Evolutionary conservation across 2,113 vertebrate genomes (phyloP), one percentile per base, ranked within the genome.

Genomic region (Scartelaos histophorus): DNA sequence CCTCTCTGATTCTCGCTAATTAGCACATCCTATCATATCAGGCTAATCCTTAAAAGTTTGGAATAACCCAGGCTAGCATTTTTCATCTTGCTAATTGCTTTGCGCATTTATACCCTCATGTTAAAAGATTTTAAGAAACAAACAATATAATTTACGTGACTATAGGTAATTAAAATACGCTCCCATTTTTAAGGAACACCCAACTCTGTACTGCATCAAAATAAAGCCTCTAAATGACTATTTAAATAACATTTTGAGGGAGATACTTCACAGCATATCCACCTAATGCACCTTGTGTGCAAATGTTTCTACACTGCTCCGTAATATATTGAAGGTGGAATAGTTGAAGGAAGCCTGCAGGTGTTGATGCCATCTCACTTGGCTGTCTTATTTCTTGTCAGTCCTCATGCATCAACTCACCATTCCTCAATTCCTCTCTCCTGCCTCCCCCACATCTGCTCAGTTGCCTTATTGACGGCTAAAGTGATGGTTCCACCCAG

Each of bases 401-500:
- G 70, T 25, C 13, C 29, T 24, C 16, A 15, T 70, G 70, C 71
- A 29, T 51, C 71, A 64, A 61, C 49, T 56, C 60, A 43, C 77
- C n/a, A 66, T 83, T 25, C 24, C 73, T 75, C 19, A 53, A 53
- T 66, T 65, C 56, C 69, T 15, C 54, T 54, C 62, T 70, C 68
- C 25, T 43, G 56, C 56, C 17, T 58, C 79, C 57, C 21, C 45
- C 74, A 78, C 80, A 84, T 84, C 79, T 81, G 75, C 21, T 81
- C 75, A 53, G 56, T 82, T 74, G 56, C 73, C 38, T 58, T 75
- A 80, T 75, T 71, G 69, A 84, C 72, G 70, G 79, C 45, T 22
- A 73, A 76, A 76, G 72, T 21, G 57, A 77, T 67, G 70, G 83
- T 79, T 82, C 81, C 81, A 73, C 76, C 47, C 70, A 73, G 70